Evolutionary conservation across 2,888 invertebrate species (phyloP), one percentile per base, ranked within the genome.

Genomic region (Volucella inanis): DNA sequence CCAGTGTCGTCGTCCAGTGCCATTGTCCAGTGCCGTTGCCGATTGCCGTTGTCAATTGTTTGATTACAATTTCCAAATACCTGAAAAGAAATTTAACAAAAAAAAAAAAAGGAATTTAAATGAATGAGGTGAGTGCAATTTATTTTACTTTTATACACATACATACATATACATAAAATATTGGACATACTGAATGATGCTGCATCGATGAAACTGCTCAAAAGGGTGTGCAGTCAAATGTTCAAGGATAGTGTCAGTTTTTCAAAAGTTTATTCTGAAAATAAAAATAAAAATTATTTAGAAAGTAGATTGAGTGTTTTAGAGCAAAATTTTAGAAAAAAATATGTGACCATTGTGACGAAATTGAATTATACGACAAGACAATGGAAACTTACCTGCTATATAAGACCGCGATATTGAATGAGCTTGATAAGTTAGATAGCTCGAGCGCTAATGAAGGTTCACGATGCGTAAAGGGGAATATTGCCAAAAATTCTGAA

Each of bases 281-380:
- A 45, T 49, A 65, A 43, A 41, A 52, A 14, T 1, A 65, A 65
- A n/a, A 65, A 52, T n/a, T 52, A 65, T 52, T 41, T 52, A 14
- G 12, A 15, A 12, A 43, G 65, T 50, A 38, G 65, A 41, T 65
- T 65, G 50, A 65, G 14, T 49, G 22, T 62, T 22, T 62, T 47
- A 43, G 61, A 62, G n/a, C 15, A 47, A 8, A 62, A 45, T 65
- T 52, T 65, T 11, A 39, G 41, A n/a, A 50, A n/a, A 50, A 52
- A 10, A 12, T 65, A 22, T 52, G 52, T 39, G 62, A 62, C 2
- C 49, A 49, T 22, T 49, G 31, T 10, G 52, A 65, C 41, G 65
- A 64, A 47, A 64, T 64, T 9, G 14, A 52, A 38, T 12, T 45
- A 22, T 61, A 61, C 22, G 61, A 61, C 49, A 15, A 22, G 14